Conservation (phyloP, 2,113 vertebrate species). For the Mola mola region DNA sequence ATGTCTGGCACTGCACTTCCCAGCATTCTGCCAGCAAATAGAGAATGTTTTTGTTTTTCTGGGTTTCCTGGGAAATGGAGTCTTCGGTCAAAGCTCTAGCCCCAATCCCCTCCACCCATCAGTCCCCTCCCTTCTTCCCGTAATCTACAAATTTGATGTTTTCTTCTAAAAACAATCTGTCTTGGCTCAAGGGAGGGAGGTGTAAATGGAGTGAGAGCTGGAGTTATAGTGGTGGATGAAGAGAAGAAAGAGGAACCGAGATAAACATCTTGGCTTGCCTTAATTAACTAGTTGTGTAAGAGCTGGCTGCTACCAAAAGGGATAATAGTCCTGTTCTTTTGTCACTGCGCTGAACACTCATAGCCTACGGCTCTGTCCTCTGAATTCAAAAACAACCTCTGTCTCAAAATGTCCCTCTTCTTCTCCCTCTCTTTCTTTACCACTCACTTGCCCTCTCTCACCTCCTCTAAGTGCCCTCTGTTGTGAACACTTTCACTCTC, state of each 20-base stretch:
- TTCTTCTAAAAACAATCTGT: constrained; percentile 65
- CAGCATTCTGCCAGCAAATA: constrained; percentile 40
- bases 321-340: constrained; percentile 69
- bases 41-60: constrained; percentile 61
- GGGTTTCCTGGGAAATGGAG: constrained; percentile 69
- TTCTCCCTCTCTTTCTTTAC: constrained; percentile 41
- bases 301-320: constrained; percentile 54
- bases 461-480: constrained; percentile 60
- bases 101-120: constrained; percentile 1
- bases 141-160: constrained; percentile 61
- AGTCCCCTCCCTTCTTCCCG: constrained; percentile 53
- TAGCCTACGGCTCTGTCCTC: constrained; percentile 66
- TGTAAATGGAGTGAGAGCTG: too few relatives aligned
- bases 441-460: constrained; percentile 62
- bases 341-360: constrained; percentile 64
- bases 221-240: constrained; percentile 29
- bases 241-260: constrained; percentile 20
- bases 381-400: constrained; percentile 64
- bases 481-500: constrained; percentile 68
- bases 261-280: constrained; percentile 49
- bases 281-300: constrained; percentile 69
- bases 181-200: constrained; percentile 30
- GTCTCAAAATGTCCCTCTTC: constrained; percentile 38
- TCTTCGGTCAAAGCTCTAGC: constrained; percentile 33
- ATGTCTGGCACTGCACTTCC: constrained; percentile 51